These are phyloP conservation scores for Metalampra italica DNA, from an alignment of 2,888 invertebrate species.

Conservation along the genomic window DNA sequence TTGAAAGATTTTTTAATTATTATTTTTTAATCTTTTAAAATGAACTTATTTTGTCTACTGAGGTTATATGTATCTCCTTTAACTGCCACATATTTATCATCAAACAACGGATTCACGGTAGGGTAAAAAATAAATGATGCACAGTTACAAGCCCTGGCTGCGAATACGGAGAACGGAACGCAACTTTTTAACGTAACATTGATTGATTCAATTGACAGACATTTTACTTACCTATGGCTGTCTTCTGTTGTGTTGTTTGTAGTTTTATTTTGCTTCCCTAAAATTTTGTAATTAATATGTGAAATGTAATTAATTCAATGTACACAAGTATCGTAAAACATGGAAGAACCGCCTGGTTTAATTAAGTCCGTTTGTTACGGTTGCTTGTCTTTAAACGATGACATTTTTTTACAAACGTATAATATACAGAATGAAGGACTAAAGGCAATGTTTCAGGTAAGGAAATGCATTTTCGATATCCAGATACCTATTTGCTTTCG, in stretches of 20 bases:
- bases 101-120: too few species aligned
- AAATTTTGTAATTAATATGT: not conserved
- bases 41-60: too few species aligned
- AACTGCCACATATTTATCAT: too few species aligned
- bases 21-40: too few species aligned
- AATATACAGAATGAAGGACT: constrained; percentile 35
- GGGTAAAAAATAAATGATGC: too few species aligned
- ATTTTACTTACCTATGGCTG: too few species aligned
- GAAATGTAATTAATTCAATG: not conserved
- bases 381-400: constrained; percentile 38
- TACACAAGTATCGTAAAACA: not conserved
- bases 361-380: constrained; percentile 33
- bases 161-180: too few species aligned
- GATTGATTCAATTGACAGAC: too few species aligned
- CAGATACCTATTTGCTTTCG: not conserved
- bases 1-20: too few species aligned
- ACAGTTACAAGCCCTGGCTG: too few species aligned
- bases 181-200: too few species aligned
- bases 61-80: too few species aligned
- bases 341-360: constrained; percentile 1
- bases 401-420: constrained; percentile 28
- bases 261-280: not conserved
- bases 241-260: not conserved
- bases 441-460: constrained; percentile 51
- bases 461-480: not conserved